Base-by-base conservation (phyloP, 2,797 vertebrate species). In the Coracias cyanogaster region DNA sequence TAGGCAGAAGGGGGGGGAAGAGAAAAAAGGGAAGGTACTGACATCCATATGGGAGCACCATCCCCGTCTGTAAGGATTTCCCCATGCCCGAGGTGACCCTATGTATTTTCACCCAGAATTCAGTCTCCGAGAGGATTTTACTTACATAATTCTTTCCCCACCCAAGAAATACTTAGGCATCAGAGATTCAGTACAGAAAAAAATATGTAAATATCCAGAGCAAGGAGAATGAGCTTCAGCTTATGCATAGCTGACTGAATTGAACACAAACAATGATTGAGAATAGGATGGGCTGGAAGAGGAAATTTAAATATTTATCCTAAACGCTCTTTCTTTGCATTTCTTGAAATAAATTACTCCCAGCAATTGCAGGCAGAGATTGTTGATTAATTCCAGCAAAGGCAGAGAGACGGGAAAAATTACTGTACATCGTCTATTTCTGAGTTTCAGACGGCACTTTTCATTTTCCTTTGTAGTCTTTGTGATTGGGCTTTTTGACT, bases 401-500 rank as follows among this genome's bases (percentile, higher is more conserved):
- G 91, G 86, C 93, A 94, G 81, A 82, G 69, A 94, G 74, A 90
- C 0, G 1, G 74, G 60, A 10, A 58, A 93, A 96, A 94, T 90
- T 93, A 94, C 89, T 85, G 71, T 85, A 71, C 57, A 29, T 78
- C 55, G 3, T 82, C 90, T 96, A 81, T 92, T 95, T 90, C 86
- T 82, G 95, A 64, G 83, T 96, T 96, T 82, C 97, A 99, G 98
- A 99, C 97, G 84, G 98, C 97, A 98, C 92, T 96, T 98, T 95
- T 98, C 98, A 64, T 97, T 99, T 94, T 99, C 98, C 97, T 98
- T 97, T 95, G 98, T 99, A 97, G 98, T 99, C 97, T 98, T 98
- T 97, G 96, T 98, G 96, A 99, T 98, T 98, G 98, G 98, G 97
- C 98, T 98, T 97, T 98, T 98, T 97, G 98, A 98, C 52, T 97